A percentile compares a stretch with the other conserved stretches of the same genome.
Evolutionary conservation across 2,888 invertebrate genomes (phyloP).

Genomic region (Agrochola lychnidis): DNA sequence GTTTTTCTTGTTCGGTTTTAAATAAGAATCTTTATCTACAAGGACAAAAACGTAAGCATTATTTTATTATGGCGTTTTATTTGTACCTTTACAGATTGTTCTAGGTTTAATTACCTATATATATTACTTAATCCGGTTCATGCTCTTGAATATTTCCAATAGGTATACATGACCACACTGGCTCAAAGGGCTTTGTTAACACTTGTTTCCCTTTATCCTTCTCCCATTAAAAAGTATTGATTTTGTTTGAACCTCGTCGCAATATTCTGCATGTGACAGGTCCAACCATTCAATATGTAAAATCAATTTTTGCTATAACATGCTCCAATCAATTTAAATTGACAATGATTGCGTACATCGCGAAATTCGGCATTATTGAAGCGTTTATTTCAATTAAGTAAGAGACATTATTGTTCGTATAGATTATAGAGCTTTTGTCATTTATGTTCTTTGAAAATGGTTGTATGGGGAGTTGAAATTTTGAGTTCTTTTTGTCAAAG

Average conservation of each 20-base stretch:
- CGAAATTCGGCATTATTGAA: slow-evolving; percentile 13
- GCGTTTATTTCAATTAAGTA: slow-evolving; percentile 7
- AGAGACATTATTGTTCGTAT: not conserved
- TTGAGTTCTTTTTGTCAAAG: not conserved
- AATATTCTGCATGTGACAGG: slow-evolving; percentile 15
- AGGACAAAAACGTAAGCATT: not conserved
- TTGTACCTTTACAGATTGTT: too few relatives aligned
- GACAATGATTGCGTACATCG: slow-evolving; percentile 30
- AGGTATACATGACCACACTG: too few relatives aligned
- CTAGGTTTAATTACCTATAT: too few relatives aligned
- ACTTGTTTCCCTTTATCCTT: not conserved
- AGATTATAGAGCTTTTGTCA: not conserved
- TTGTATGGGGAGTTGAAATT: not conserved
- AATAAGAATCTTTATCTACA: not conserved
- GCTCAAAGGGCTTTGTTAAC: not conserved
- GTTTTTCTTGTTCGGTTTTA: not conserved
- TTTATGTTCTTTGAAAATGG: not conserved
- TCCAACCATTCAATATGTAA: slow-evolving; percentile 17
- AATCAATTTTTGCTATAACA: slow-evolving; percentile 34
- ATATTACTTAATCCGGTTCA: not conserved
- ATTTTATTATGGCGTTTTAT: not conserved
- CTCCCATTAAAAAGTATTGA: not conserved
- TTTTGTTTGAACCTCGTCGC: not conserved
- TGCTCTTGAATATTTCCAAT: slow-evolving; percentile 7
- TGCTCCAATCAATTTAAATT: slow-evolving; percentile 45